Base-by-base conservation (phyloP, 2,888 invertebrate species). In the Mayetiola destructor region DNA sequence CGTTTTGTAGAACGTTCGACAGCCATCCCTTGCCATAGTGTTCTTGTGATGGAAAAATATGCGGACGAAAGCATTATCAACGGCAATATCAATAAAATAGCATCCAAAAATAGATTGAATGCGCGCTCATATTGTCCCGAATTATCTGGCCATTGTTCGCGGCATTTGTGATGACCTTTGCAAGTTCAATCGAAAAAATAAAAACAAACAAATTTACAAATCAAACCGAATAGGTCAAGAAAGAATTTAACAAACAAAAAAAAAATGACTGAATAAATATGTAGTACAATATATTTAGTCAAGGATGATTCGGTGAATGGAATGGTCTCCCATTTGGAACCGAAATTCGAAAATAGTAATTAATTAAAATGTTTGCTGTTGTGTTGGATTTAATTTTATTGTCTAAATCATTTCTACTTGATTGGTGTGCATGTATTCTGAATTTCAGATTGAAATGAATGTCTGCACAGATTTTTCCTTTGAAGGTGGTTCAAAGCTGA, bases 61-160 rank as follows among this genome's bases (percentile, higher is more conserved):
- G 81, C 80, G 16, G 77, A 72, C 20, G 76, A 76, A 70, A 86
- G 77, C 48, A 82, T 76, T 39, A 81, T 64, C 37, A 85, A 68
- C 0, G 85, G 85, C 59, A 84, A 67, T 1, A 85, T 75, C 20
- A 86, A 73, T 30, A 86, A 72, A 35, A 81, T 72, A 1, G 79
- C 70, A 63, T 81, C 81, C 63, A 85, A 69, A 60, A 80, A 75
- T 39, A 83, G 69, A 62, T 79, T 81, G 68, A 80, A 84, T 3
- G 75, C 75, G 59, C 76, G 75, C 60, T 89, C 88, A 39, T 66
- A 66, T 64, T 86, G 85, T 53, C 76, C 72, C 39, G 74, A 71
- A 42, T 72, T 66, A 37, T 71, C 70, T 4, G 77, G 77, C 80
- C 80, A 81, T 54, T 73, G 72, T 65, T 81, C 81, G 20, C 81